A percentile compares a stretch with the other conserved stretches of the same genome.
These are phyloP conservation scores for Andricus curvator DNA, from an alignment of 2,888 invertebrate species.

Conservation along the genomic window DNA sequence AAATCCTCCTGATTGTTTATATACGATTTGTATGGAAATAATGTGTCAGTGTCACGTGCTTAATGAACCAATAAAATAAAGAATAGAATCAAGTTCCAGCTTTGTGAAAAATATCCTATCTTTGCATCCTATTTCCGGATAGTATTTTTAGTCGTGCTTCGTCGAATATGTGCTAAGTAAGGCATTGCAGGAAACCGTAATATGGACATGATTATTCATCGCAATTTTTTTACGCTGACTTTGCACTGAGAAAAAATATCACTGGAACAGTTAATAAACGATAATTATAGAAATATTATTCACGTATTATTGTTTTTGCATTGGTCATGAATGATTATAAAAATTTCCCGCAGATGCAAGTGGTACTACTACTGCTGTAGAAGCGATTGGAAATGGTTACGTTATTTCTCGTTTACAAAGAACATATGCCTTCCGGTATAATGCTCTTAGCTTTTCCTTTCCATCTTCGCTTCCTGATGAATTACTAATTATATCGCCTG, in stretches of 20 bases:
- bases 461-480: conserved; percentile 9
- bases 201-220: conserved; percentile 37
- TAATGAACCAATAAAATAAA: conserved; percentile 1
- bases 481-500: conserved; percentile 12
- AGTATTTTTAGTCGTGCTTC: conserved; percentile 33
- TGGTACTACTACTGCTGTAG: background rate
- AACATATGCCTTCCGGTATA: conserved; percentile 21
- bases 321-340: background rate
- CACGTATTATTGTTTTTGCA: background rate
- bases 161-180: conserved; percentile 36
- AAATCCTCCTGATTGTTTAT: background rate
- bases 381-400: background rate
- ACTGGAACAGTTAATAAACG: background rate
- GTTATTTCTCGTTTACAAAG: background rate
- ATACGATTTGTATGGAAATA: background rate
- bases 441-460: background rate
- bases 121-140: conserved; percentile 25
- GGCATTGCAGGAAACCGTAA: conserved; percentile 5
- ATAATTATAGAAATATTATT: conserved; percentile 20
- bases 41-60: background rate
- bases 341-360: conserved; percentile 5
- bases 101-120: conserved; percentile 13
- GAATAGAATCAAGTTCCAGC: conserved; percentile 4
- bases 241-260: conserved; percentile 28
- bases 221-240: conserved; percentile 28